Evolutionary conservation across 2,113 vertebrate genomes (phyloP).

Genomic region (Anhinga rufa): DNA sequence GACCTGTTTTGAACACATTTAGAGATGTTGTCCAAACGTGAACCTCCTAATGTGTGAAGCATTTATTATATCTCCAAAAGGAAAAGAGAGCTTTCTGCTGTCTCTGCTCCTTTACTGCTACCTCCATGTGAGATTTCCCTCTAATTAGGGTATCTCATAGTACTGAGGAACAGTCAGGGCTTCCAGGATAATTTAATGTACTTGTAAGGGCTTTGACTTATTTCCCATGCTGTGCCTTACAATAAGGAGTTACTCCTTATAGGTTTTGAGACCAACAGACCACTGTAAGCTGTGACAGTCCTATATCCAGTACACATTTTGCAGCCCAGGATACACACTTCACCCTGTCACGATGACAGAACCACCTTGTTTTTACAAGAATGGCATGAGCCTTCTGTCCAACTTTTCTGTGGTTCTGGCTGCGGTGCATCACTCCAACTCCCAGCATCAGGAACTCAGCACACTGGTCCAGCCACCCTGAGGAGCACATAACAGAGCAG

Average conservation of each 20-base stretch:
- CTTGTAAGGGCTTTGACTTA: background rate
- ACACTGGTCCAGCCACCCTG: background rate
- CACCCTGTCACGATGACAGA: accelerated
- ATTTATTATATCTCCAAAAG: background rate
- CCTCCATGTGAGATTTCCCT: background rate
- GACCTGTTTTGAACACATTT: background rate
- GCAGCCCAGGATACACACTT: background rate
- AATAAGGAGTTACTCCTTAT: background rate
- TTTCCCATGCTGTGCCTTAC: background rate
- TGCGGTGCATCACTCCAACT: background rate
- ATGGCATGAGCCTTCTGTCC: background rate
- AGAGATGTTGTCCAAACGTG: background rate
- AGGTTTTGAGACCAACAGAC: background rate
- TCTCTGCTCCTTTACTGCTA: background rate
- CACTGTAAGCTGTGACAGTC: background rate
- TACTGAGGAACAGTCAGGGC: background rate
- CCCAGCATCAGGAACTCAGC: background rate
- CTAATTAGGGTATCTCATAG: background rate
- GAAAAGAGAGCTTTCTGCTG: background rate
- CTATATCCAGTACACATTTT: background rate
- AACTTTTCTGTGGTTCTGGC: background rate
- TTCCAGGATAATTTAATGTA: background rate
- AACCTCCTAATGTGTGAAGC: background rate
- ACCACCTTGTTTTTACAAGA: background rate
- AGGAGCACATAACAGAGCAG: background rate